phyloP scores from a whole-genome alignment of 2,888 invertebrate genomes.

The Athripsodes cinereus region DNA sequence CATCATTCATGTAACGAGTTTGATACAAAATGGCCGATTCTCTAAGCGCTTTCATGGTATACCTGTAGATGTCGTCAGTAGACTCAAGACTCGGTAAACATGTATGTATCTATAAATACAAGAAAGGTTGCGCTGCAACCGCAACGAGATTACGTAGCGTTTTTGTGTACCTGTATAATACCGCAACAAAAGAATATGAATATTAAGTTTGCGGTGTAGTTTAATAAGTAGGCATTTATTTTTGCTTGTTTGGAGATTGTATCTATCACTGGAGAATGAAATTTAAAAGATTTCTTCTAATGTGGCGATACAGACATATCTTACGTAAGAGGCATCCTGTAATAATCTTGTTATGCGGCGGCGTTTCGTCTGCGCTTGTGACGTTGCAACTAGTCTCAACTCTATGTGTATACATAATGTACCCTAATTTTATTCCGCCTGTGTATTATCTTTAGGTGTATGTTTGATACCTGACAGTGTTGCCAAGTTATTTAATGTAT shows the following conservation, averaged over 20 bases:
- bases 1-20: not conserved
- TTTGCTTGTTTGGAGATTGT: too few species aligned
- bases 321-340: too few species aligned
- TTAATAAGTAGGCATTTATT: too few species aligned
- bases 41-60: not conserved
- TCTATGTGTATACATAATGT: not conserved
- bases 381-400: too few species aligned
- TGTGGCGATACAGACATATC: too few species aligned
- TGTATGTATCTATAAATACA: not conserved
- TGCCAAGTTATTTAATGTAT: not conserved
- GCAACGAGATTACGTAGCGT: not conserved
- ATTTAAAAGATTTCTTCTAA: too few species aligned
- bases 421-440: not conserved
- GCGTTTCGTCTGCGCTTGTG: too few species aligned
- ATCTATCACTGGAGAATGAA: too few species aligned
- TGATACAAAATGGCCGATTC: not conserved
- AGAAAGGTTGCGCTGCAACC: not conserved
- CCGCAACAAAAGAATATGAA: too few species aligned
- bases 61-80: not conserved
- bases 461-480: not conserved
- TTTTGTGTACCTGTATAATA: not conserved
- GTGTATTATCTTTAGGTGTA: not conserved
- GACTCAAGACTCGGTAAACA: not conserved
- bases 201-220: too few species aligned
- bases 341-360: too few species aligned